These are phyloP conservation scores for Carassius gibelio DNA, from an alignment of 2,113 vertebrate species.

Conservation along the genomic window DNA sequence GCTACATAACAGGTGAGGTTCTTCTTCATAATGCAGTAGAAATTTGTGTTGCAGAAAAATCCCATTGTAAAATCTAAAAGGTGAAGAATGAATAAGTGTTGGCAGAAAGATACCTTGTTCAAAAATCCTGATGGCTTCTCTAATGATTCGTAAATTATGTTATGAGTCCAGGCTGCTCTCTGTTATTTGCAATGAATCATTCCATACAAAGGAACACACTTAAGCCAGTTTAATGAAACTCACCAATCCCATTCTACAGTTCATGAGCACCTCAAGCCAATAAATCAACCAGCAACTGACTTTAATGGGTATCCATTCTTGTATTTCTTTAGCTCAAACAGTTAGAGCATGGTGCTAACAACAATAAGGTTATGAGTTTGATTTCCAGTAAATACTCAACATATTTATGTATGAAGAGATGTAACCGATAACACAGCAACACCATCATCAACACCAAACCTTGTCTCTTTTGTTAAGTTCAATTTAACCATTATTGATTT, in stretches of 20 bases:
- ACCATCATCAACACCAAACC: not conserved
- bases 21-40: not conserved
- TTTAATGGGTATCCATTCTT: not conserved
- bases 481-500: constrained; percentile 41
- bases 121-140: constrained; percentile 58
- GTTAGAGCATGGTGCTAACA: not conserved
- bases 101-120: constrained; percentile 57
- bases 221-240: constrained; percentile 70
- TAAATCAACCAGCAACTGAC: constrained; percentile 58
- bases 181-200: constrained; percentile 64
- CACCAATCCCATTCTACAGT: constrained; percentile 55
- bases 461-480: constrained; percentile 16
- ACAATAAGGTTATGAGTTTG: not conserved
- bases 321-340: not conserved
- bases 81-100: constrained; percentile 61
- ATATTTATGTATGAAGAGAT: too few species aligned
- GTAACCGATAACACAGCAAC: not conserved
- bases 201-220: constrained; percentile 60
- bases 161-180: constrained; percentile 51
- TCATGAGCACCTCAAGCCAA: constrained; percentile 56
- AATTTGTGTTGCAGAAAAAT: constrained; percentile 57
- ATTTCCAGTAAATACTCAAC: not conserved
- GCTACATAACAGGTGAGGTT: too few species aligned
- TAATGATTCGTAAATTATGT: constrained; percentile 64
- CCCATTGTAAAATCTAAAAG: constrained; percentile 56